phyloP scores from a whole-genome alignment of 2,888 invertebrate genomes.

The Ophion obscuratus region DNA sequence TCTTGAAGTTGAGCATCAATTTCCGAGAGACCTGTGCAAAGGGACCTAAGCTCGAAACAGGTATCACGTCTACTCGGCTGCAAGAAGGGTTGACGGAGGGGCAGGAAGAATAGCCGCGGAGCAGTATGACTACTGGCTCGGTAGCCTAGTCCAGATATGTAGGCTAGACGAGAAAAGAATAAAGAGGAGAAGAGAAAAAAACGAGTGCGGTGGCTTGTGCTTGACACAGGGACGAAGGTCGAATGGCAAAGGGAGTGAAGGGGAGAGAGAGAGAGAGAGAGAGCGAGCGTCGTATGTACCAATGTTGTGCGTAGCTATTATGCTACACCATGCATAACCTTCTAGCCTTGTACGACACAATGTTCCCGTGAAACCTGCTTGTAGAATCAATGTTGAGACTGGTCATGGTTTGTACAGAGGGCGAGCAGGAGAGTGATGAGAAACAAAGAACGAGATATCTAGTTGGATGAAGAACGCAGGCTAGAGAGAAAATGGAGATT shows the following conservation, averaged over 20 bases:
- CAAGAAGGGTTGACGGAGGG: neutral
- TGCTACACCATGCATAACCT: conserved; percentile 42
- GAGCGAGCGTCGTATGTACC: conserved; percentile 9
- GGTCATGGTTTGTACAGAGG: conserved; percentile 78
- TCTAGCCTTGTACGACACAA: conserved; percentile 23
- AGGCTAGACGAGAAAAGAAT: conserved; percentile 43
- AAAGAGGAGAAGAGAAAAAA: conserved; percentile 37
- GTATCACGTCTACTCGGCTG: conserved; percentile 43
- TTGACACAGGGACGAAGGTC: conserved; percentile 63
- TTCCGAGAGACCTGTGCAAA: conserved; percentile 65
- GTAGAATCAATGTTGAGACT: conserved; percentile 80
- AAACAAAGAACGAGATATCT: conserved; percentile 37
- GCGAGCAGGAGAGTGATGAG: conserved; percentile 54
- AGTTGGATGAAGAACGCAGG: conserved; percentile 29
- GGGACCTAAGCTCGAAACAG: conserved; percentile 61
- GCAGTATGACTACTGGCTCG: conserved; percentile 27
- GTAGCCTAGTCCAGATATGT: conserved; percentile 41
- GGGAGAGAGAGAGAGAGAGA: neutral
- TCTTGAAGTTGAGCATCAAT: conserved; percentile 59
- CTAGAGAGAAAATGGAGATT: conserved; percentile 15
- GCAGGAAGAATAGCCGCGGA: conserved; percentile 9
- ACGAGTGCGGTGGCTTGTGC: conserved; percentile 59
- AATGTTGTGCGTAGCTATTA: conserved; percentile 42
- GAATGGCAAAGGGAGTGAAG: conserved; percentile 36
- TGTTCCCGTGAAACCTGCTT: conserved; percentile 72